A percentile compares a stretch with the other conserved stretches of the same genome.
Evolutionary conservation across 2,888 invertebrate genomes (phyloP).

Genomic region (Pammene fasciana): DNA sequence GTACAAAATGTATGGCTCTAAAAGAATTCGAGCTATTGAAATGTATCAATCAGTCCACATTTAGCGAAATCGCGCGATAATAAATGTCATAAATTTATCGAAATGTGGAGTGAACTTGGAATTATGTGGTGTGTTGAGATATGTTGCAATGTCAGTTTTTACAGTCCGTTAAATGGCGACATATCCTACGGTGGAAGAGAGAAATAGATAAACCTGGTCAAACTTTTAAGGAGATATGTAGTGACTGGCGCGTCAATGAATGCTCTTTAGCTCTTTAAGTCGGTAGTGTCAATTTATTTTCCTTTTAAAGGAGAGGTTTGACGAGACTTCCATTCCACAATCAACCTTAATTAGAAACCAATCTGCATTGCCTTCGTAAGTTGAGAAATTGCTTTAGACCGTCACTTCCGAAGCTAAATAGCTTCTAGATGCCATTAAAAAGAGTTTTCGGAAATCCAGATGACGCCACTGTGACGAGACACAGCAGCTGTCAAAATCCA

Average conservation of each 20-base stretch:
- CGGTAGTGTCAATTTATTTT: constrained; percentile 40
- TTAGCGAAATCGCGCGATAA: constrained; percentile 12
- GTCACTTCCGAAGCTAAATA: constrained; percentile 1
- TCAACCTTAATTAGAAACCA: constrained; percentile 26
- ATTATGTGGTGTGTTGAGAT: constrained; percentile 19
- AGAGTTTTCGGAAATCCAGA: too few relatives aligned
- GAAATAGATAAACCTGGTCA: constrained; percentile 46
- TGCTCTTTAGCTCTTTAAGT: constrained; percentile 43
- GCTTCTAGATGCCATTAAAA: background rate
- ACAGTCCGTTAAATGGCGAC: constrained; percentile 39
- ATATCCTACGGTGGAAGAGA: constrained; percentile 43
- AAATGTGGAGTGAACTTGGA: constrained; percentile 25
- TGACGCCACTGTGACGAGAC: too few relatives aligned
- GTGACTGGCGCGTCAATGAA: constrained; percentile 41
- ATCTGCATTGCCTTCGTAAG: constrained; percentile 17
- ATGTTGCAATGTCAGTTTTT: constrained; percentile 41
- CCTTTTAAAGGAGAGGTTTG: constrained; percentile 28
- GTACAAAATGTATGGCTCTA: constrained; percentile 10
- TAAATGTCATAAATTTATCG: constrained; percentile 19
- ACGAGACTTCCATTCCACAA: constrained; percentile 26
- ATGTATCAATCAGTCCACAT: constrained; percentile 30
- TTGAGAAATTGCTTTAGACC: constrained; percentile 14
- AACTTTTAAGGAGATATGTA: constrained; percentile 42
- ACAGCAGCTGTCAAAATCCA: too few relatives aligned
- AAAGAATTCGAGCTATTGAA: constrained; percentile 33